Conservation (phyloP, 2,888 invertebrate species). For the Tridacna crocea region DNA sequence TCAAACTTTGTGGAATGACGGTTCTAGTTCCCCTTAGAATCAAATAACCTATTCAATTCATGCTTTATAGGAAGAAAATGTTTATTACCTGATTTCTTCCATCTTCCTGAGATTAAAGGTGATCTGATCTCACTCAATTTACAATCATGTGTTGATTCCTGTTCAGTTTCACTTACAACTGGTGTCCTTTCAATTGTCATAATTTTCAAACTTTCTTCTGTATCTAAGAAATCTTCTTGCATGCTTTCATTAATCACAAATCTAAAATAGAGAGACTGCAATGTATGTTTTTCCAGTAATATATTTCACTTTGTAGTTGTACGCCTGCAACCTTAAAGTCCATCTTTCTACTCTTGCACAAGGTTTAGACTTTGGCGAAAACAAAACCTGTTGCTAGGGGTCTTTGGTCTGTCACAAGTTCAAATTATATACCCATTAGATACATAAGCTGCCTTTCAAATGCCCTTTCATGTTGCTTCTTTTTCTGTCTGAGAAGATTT, state of each 20-base stretch:
- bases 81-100: constrained; percentile 22
- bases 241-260: constrained; percentile 18
- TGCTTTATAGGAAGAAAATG: constrained; percentile 31
- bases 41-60: constrained; percentile 27
- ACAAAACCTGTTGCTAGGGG: constrained; percentile 69
- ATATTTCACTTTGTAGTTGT: constrained; percentile 54
- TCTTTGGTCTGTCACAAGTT: constrained; percentile 71
- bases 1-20: not conserved
- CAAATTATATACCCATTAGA: constrained; percentile 61
- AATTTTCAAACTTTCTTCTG: constrained; percentile 35
- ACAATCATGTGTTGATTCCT: constrained; percentile 34
- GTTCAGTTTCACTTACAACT: constrained; percentile 53
- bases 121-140: constrained; percentile 40
- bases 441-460: constrained; percentile 66
- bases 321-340: constrained; percentile 61
- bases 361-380: constrained; percentile 63
- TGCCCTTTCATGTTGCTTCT: too few relatives aligned
- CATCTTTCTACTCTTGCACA: constrained; percentile 70
- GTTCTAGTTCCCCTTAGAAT: constrained; percentile 29
- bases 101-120: constrained; percentile 12
- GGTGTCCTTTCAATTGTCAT: constrained; percentile 42
- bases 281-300: constrained; percentile 52
- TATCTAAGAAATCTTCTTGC: not conserved
- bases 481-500: too few relatives aligned
- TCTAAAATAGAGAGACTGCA: constrained; percentile 50